These are phyloP conservation scores for Xiphophorus maculatus DNA, from an alignment of 2,113 vertebrate species.

Conservation along the genomic window DNA sequence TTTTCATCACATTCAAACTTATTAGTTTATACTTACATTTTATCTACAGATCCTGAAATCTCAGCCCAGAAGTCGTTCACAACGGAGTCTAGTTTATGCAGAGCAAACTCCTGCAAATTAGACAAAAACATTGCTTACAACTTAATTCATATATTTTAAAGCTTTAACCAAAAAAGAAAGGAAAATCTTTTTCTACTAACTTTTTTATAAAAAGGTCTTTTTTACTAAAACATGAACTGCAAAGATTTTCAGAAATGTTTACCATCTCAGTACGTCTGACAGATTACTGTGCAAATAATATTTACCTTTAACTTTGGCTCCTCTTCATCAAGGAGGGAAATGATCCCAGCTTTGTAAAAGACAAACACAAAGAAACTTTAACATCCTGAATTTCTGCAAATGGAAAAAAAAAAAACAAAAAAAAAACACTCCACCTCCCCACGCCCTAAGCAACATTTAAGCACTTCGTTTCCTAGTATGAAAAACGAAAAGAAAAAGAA, in stretches of 20 bases:
- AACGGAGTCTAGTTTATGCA: constrained; percentile 94
- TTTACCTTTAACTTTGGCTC: constrained; percentile 97
- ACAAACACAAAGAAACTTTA: background rate
- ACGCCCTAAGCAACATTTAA: too few species aligned
- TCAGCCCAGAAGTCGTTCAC: constrained; percentile 99
- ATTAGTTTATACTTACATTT: constrained; percentile 88
- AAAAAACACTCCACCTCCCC: too few species aligned
- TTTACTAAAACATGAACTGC: background rate
- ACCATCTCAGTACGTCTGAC: background rate
- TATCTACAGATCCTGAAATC: constrained; percentile 98
- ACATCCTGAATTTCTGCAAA: background rate
- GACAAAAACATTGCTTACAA: background rate
- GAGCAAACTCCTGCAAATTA: constrained; percentile 91
- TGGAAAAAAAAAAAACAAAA: background rate
- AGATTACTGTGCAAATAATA: background rate
- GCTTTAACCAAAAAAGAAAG: background rate
- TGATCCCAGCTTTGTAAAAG: constrained; percentile 89
- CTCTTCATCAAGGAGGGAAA: constrained; percentile 98
- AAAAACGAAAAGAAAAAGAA: background rate
- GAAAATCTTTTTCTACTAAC: background rate
- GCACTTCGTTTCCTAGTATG: background rate
- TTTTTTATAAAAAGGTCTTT: background rate
- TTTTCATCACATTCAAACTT: background rate
- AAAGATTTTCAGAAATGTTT: background rate
- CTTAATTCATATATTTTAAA: background rate